Percentiles rank a stretch among this genome's conserved stretches.
These are phyloP conservation scores for Toxotes chatareus DNA, from an alignment of 2,113 vertebrate species.

Conservation along the genomic window DNA sequence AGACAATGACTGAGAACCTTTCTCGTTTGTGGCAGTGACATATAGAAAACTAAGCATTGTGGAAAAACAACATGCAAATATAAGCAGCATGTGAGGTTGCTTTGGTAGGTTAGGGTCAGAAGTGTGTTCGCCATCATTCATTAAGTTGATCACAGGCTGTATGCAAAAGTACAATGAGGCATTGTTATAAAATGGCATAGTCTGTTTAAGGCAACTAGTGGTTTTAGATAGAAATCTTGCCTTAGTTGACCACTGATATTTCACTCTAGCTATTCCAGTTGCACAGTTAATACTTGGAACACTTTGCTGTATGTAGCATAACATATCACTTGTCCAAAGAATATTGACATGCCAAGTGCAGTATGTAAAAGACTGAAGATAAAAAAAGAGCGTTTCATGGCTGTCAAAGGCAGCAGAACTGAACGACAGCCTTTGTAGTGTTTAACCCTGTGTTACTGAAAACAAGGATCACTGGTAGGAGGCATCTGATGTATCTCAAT, in stretches of 20 bases:
- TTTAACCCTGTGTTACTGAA: slow-evolving; percentile 36
- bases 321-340: slow-evolving; percentile 11
- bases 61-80: slow-evolving; percentile 37
- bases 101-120: slow-evolving; percentile 52
- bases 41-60: not conserved
- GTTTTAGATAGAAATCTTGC: slow-evolving; percentile 36
- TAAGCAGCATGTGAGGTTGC: slow-evolving; percentile 27
- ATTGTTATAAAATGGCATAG: slow-evolving; percentile 36
- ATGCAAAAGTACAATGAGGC: slow-evolving; percentile 18
- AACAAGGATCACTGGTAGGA: slow-evolving; percentile 3
- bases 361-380: slow-evolving; percentile 2
- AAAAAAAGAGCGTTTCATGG: not conserved
- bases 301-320: not conserved
- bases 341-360: slow-evolving; percentile 1
- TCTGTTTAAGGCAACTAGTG: slow-evolving; percentile 68
- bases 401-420: slow-evolving; percentile 5
- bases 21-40: slow-evolving; percentile 5
- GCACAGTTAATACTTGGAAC: slow-evolving; percentile 36
- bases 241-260: slow-evolving; percentile 25
- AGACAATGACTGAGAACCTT: not conserved
- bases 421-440: slow-evolving; percentile 38
- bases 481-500: slow-evolving; percentile 3
- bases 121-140: slow-evolving; percentile 3
- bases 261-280: slow-evolving; percentile 15
- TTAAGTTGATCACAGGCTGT: slow-evolving; percentile 14